A percentile compares a stretch with the other conserved stretches of the same genome.
These are phyloP conservation scores for Drosophila yakuba DNA, from an alignment of 1,140 invertebrate genomes.

Conservation along the genomic window DNA sequence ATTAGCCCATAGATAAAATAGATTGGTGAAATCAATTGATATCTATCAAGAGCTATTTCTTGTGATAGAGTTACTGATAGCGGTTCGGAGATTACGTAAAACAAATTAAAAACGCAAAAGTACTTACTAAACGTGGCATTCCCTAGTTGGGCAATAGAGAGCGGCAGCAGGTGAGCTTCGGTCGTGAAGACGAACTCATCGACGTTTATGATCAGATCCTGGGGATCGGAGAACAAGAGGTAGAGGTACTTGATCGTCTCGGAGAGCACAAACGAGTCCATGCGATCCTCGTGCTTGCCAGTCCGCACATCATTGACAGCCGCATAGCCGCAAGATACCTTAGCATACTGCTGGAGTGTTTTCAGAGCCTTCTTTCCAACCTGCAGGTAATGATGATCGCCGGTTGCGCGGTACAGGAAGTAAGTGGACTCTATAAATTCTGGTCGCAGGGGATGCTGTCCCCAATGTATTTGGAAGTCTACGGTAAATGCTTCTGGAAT, in stretches of 20 bases:
- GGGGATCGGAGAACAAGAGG: slow-evolving; percentile 95
- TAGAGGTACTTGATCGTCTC: slow-evolving; percentile 99
- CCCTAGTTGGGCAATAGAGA: slow-evolving; percentile 89
- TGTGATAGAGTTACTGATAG: neutral
- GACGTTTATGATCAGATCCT: slow-evolving; percentile 94
- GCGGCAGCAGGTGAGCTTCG: slow-evolving; percentile 97
- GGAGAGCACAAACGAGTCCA: slow-evolving; percentile 99
- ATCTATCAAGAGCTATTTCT: neutral
- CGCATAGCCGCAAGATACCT: slow-evolving; percentile 98
- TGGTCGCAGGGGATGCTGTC: slow-evolving; percentile 97
- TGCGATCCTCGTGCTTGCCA: slow-evolving; percentile 95
- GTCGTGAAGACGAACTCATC: slow-evolving; percentile 99
- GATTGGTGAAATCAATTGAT: neutral
- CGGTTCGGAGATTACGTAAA: neutral
- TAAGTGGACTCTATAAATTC: slow-evolving; percentile 99
- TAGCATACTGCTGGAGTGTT: slow-evolving; percentile 94
- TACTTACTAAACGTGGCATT: slow-evolving; percentile 82
- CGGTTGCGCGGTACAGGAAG: slow-evolving; percentile 97
- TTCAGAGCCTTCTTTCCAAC: slow-evolving; percentile 96
- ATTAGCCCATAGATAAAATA: too few species aligned
- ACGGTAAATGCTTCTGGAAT: slow-evolving; percentile 98
- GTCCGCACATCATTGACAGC: slow-evolving; percentile 98
- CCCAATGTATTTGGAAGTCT: slow-evolving; percentile 99
- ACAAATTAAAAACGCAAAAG: neutral
- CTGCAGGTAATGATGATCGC: slow-evolving; percentile 97